A percentile compares a stretch with the other conserved stretches of the same genome.
These are phyloP conservation scores for Limonius californicus DNA, from an alignment of 1,140 invertebrate genomes.

Conservation along the genomic window DNA sequence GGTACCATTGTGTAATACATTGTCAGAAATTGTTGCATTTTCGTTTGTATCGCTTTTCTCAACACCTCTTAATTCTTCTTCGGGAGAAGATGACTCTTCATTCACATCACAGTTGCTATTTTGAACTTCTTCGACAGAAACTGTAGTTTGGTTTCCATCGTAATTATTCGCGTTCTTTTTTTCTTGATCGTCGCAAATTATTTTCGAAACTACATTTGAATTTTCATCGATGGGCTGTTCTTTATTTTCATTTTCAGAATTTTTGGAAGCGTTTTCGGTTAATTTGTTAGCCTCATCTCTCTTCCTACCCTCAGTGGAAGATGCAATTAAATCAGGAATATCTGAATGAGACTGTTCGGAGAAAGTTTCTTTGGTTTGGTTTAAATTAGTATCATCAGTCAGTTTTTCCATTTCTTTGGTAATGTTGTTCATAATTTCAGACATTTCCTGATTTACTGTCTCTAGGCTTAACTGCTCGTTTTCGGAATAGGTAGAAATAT, in stretches of 20 bases:
- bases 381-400: neutral
- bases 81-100: too few species aligned
- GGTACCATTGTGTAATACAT: too few species aligned
- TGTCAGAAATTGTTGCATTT: too few species aligned
- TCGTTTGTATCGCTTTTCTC: too few species aligned
- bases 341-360: neutral
- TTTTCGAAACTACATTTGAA: too few species aligned
- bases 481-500: conserved; percentile 9
- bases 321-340: neutral
- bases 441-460: neutral
- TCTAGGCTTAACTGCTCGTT: neutral
- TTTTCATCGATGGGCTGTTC: too few species aligned
- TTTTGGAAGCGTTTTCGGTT: neutral
- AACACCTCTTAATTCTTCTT: too few species aligned
- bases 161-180: too few species aligned
- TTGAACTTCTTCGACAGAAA: too few species aligned
- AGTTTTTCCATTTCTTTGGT: conserved; percentile 16
- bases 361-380: neutral
- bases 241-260: neutral
- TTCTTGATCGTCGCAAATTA: too few species aligned
- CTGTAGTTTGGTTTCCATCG: too few species aligned
- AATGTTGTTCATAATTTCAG: neutral
- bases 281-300: neutral
- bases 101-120: too few species aligned
- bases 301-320: neutral